A percentile compares a stretch with the other conserved stretches of the same genome.
phyloP scores from a whole-genome alignment of 2,888 invertebrate genomes.

The Terebella lapidaria region DNA sequence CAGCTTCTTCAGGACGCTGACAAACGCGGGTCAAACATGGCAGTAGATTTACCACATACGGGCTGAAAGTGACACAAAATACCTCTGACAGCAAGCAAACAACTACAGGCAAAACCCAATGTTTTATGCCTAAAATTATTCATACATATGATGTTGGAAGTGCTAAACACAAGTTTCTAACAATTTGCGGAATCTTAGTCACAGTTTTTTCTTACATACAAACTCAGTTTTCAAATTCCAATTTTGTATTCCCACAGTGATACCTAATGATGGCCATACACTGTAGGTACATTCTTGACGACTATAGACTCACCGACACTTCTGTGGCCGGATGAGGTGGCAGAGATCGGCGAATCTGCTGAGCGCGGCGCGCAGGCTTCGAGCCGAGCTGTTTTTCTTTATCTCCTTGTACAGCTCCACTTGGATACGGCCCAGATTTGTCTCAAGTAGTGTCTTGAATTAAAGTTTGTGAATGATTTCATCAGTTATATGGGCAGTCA shows the following conservation, averaged over 20 bases:
- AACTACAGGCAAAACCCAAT: background rate
- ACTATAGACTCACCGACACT: constrained; percentile 62
- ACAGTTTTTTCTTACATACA: too few species aligned
- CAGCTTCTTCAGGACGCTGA: constrained; percentile 66
- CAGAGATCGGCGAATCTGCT: constrained; percentile 72
- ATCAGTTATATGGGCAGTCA: background rate
- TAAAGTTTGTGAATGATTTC: too few species aligned
- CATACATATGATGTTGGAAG: too few species aligned
- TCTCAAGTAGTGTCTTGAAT: constrained; percentile 59
- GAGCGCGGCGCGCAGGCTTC: constrained; percentile 71
- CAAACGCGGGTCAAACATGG: constrained; percentile 71
- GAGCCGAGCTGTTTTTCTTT: constrained; percentile 69
- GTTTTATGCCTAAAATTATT: too few species aligned
- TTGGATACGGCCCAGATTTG: constrained; percentile 68
- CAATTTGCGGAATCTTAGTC: too few species aligned
- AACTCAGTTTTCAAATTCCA: too few species aligned
- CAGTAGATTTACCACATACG: constrained; percentile 70
- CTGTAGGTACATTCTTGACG: too few species aligned
- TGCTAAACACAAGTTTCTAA: too few species aligned
- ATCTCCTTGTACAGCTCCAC: constrained; percentile 79
- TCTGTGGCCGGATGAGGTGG: constrained; percentile 69
- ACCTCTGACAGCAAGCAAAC: background rate
- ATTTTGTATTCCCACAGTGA: too few species aligned
- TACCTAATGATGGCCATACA: too few species aligned
- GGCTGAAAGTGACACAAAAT: constrained; percentile 51